Conservation (phyloP, 2,113 vertebrate species). For the Willisornis vidua region DNA sequence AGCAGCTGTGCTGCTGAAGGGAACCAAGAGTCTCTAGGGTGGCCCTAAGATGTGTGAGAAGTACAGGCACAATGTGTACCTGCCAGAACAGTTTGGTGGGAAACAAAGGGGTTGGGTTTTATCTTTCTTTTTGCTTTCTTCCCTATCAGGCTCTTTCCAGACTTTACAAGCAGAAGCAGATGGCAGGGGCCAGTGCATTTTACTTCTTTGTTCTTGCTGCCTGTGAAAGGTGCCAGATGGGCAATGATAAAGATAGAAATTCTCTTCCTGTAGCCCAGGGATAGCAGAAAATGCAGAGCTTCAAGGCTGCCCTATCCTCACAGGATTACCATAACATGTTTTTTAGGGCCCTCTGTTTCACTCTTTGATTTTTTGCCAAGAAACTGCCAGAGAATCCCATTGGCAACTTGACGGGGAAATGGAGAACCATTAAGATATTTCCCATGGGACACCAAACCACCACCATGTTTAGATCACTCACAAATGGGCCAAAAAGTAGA, state of each 20-base stretch:
- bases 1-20: neutral
- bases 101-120: neutral
- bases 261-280: constrained; percentile 28
- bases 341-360: neutral
- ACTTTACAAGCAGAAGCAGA: constrained; percentile 48
- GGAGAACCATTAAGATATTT: neutral
- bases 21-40: neutral
- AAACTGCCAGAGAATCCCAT: neutral
- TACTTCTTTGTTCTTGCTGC: constrained; percentile 54
- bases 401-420: neutral
- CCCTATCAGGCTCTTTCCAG: neutral
- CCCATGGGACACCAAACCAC: neutral
- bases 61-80: neutral
- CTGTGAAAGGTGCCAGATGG: constrained; percentile 62
- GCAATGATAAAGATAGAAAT: constrained; percentile 45
- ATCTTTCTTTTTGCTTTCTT: neutral
- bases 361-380: neutral
- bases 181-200: constrained; percentile 31
- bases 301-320: neutral
- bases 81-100: neutral
- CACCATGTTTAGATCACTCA: neutral
- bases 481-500: neutral
- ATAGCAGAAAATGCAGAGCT: neutral
- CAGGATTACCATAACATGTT: neutral
- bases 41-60: neutral